Evolutionary conservation across 2,797 vertebrate genomes (phyloP).

Genomic region (Graptemys geographica): DNA sequence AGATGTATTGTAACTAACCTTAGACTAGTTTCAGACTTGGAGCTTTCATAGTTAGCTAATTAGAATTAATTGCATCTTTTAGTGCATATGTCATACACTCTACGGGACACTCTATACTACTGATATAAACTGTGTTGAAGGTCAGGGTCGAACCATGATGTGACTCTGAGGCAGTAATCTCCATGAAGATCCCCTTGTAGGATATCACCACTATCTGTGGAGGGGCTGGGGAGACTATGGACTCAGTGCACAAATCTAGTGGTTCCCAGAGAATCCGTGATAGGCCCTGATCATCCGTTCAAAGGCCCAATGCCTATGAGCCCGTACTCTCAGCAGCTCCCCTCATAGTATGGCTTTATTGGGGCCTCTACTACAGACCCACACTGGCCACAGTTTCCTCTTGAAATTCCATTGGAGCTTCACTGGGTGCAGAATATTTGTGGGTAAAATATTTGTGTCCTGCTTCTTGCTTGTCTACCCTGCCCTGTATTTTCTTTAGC

Average conservation of each 20-base stretch:
- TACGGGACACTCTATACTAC: not conserved
- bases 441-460: not conserved
- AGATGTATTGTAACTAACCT: not conserved
- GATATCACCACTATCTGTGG: not conserved
- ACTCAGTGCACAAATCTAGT: not conserved
- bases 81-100: not conserved
- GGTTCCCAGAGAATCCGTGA: not conserved
- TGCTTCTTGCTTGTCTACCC: not conserved
- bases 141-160: too few species aligned
- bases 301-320: not conserved
- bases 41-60: not conserved
- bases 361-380: not conserved
- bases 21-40: not conserved
- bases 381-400: not conserved
- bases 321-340: not conserved
- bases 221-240: not conserved
- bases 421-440: not conserved
- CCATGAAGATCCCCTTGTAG: not conserved
- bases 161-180: not conserved
- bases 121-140: not conserved
- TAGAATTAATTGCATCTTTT: not conserved
- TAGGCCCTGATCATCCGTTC: not conserved
- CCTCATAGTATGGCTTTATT: not conserved
- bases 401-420: not conserved
- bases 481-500: not conserved